Evolutionary conservation across 2,797 vertebrate species (phyloP).

Genomic region (Rhincodon typus): DNA sequence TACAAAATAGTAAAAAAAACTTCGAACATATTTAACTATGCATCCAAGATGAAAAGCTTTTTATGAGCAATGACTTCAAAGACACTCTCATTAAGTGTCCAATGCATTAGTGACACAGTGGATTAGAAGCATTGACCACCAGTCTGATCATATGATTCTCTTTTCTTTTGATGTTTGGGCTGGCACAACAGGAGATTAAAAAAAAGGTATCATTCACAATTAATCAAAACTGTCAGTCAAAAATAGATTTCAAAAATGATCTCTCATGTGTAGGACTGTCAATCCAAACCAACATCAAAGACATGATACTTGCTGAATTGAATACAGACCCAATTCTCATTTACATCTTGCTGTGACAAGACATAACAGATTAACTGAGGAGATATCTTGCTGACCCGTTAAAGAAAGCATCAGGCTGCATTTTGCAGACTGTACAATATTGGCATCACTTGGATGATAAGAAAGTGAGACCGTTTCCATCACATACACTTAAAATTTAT

Average conservation of each 20-base stretch:
- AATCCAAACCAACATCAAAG: not conserved
- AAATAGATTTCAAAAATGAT: not conserved
- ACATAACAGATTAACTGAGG: not conserved
- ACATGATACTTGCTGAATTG: not conserved
- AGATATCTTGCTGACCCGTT: not conserved
- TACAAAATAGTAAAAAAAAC: not conserved
- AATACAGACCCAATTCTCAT: not conserved
- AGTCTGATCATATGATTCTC: not conserved
- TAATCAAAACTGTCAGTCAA: conserved; percentile 15
- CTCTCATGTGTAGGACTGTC: not conserved
- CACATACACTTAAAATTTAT: not conserved
- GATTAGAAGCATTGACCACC: not conserved
- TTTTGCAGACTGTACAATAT: not conserved
- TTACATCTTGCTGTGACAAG: not conserved
- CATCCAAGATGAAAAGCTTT: conserved; percentile 1
- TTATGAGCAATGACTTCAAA: not conserved
- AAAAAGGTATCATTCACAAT: conserved; percentile 7
- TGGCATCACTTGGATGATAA: not conserved
- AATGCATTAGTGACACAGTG: not conserved
- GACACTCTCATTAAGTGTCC: not conserved
- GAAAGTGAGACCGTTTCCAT: not conserved
- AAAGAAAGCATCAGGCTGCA: not conserved
- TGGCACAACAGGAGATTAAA: not conserved
- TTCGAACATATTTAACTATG: not conserved
- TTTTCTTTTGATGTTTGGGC: not conserved